Conservation (phyloP, 2,113 vertebrate genomes). For the Capreolus pygargus region DNA sequence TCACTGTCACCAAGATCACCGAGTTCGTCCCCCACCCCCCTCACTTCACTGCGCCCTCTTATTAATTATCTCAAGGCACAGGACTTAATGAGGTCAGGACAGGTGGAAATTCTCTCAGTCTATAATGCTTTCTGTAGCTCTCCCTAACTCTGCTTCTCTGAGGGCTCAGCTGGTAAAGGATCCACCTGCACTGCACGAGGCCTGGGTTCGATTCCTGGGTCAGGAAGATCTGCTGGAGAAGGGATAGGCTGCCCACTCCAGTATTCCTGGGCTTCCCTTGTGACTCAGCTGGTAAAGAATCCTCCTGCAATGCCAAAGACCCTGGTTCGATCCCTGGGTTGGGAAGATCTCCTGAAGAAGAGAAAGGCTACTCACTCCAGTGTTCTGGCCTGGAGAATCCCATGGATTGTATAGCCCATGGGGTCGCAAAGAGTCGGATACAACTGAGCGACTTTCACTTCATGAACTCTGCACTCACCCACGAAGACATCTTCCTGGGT, state of each 20-base stretch:
- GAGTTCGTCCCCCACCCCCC: accelerated
- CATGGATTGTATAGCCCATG: background rate
- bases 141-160: background rate
- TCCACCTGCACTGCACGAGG: too few species aligned
- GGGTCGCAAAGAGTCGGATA: background rate
- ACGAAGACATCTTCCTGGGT: background rate
- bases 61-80: background rate
- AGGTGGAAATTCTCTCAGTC: background rate
- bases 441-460: background rate
- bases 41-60: background rate
- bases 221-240: too few species aligned
- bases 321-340: background rate
- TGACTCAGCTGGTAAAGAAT: background rate
- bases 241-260: too few species aligned
- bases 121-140: background rate
- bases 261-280: too few species aligned
- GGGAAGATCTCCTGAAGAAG: background rate
- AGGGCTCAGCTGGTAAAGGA: background rate
- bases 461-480: background rate
- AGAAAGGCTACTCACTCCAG: background rate
- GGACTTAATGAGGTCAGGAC: background rate
- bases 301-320: background rate
- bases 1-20: accelerated
- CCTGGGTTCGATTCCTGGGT: too few species aligned
- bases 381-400: background rate